Base-by-base conservation (phyloP, 2,797 vertebrate species). In the Yasuhikotakia modesta region DNA sequence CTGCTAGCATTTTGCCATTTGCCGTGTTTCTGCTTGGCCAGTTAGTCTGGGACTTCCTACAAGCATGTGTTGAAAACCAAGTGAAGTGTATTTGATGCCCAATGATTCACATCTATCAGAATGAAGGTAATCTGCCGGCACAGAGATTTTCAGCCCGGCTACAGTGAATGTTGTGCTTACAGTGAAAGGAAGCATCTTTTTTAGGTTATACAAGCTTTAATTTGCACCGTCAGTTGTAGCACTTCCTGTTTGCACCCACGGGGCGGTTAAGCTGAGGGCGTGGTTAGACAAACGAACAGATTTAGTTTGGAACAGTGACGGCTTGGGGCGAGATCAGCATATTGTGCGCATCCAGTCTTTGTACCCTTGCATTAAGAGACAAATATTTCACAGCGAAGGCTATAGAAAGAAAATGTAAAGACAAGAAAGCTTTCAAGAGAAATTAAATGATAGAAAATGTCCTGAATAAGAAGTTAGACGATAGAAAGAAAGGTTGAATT, bases 91-190 rank as follows among this genome's bases (percentile, higher is more conserved):
- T 75, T 74, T 66, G 63, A 75, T 65, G 48, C 61, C 72, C 53
- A 74, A 65, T 74, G 32, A 74, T 74, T 74, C 43, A 61, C 11
- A 43, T 74, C 72, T 65, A 19, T 74, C 21, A 65, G 61, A 65
- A 48, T 74, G 58, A 61, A 74, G 48, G 58, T 58, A 46, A 58
- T 76, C 50, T 46, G 64, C 65, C 68, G 39, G 64, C 39, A 10
- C 39, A 67, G 27, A 76, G 64, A 46, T 46, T 48, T 76, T 67
- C 48, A 57, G 63, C 32, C 50, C 35, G 55, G 65, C 32, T 43
- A 32, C 63, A 55, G 21, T 30, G 12, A 50, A 8, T 50, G 46
- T 50, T 21, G 52, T 21, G 43, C n/a, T n/a, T n/a, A n/a, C n/a
- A n/a, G n/a, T n/a, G n/a, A n/a, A n/a, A n/a, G n/a, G n/a, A n/a